A percentile compares a stretch with the other conserved stretches of the same genome.
phyloP scores from a whole-genome alignment of 1,140 invertebrate species.

The Caenorhabditis remanei region DNA sequence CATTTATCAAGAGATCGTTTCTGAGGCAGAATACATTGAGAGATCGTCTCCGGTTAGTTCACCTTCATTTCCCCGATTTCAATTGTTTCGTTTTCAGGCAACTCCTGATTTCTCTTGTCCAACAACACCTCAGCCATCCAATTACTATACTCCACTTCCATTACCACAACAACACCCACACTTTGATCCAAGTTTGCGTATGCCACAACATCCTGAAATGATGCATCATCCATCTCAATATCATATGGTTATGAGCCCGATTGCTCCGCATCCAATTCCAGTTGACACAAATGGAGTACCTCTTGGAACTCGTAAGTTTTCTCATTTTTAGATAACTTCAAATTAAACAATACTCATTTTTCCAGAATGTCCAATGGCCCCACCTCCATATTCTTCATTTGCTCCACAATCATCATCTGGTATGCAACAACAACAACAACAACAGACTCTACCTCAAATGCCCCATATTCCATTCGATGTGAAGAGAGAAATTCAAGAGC shows the following conservation, averaged over 20 bases:
- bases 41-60: constrained; percentile 9
- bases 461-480: constrained; percentile 1
- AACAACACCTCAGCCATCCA: constrained; percentile 28
- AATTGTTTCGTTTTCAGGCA: background rate
- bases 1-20: constrained; percentile 47
- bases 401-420: constrained; percentile 51
- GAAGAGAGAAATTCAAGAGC: constrained; percentile 34
- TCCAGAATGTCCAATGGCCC: constrained; percentile 41
- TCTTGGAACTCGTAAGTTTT: constrained; percentile 25
- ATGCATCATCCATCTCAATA: constrained; percentile 41
- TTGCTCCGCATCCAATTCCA: constrained; percentile 37
- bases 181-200: background rate
- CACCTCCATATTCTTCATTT: constrained; percentile 42
- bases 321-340: background rate
- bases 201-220: constrained; percentile 6
- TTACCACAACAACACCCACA: background rate
- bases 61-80: background rate
- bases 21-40: constrained; percentile 17
- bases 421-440: constrained; percentile 26
- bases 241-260: constrained; percentile 46
- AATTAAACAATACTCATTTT: background rate
- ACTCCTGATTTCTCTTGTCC: constrained; percentile 33
- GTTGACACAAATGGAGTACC: constrained; percentile 25
- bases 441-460: background rate
- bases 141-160: constrained; percentile 33